phyloP scores from a whole-genome alignment of 2,888 invertebrate genomes.

The Tinea pellionella region DNA sequence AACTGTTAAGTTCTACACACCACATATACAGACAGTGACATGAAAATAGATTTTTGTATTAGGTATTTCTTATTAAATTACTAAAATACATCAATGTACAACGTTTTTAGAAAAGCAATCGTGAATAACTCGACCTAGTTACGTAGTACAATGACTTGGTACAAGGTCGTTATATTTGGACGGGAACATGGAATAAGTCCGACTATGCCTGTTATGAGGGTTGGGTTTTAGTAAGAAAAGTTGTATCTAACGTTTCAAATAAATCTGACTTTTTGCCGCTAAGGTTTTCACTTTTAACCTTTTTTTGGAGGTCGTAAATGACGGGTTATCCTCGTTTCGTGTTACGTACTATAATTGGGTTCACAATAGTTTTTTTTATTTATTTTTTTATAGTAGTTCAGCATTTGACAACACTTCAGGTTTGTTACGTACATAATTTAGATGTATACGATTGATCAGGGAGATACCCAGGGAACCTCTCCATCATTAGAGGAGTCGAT shows the following conservation, averaged over 20 bases:
- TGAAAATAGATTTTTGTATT: too few species aligned
- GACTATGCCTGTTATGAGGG: not conserved
- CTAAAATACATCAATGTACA: not conserved
- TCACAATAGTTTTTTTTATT: not conserved
- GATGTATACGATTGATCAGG: too few species aligned
- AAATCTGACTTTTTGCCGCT: conserved; percentile 3
- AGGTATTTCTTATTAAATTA: too few species aligned
- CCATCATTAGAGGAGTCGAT: too few species aligned
- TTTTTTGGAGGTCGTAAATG: not conserved
- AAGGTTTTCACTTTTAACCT: not conserved
- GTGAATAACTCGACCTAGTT: not conserved
- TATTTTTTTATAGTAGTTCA: not conserved
- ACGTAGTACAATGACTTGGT: not conserved
- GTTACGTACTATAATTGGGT: not conserved
- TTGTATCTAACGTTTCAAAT: conserved; percentile 1
- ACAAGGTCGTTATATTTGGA: conserved; percentile 4
- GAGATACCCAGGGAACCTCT: too few species aligned
- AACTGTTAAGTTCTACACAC: too few species aligned
- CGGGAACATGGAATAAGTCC: not conserved
- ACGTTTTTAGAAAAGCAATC: not conserved
- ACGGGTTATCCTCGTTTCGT: not conserved
- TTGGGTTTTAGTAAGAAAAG: not conserved
- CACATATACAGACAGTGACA: too few species aligned
- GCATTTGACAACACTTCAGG: too few species aligned
- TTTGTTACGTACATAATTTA: too few species aligned